Conservation (phyloP, 35 echinoderm and acorn worm species). For the Apostichopus parvimensis region DNA sequence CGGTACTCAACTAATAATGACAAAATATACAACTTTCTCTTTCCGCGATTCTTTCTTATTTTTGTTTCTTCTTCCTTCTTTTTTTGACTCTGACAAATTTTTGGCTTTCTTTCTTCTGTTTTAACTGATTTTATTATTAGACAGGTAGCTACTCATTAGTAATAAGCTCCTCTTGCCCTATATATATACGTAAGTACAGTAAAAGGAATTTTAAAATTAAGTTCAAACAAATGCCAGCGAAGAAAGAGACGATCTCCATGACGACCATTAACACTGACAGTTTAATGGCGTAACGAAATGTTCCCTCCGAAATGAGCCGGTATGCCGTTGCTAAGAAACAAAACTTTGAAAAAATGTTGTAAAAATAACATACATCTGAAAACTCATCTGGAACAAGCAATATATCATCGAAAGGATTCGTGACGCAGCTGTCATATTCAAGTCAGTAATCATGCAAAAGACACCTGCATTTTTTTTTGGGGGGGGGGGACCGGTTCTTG, state of each 20-base stretch:
- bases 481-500: no score
- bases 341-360: not conserved
- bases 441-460: not conserved
- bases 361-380: not conserved
- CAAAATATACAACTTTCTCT: no score
- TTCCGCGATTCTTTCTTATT: no score
- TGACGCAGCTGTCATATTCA: no score
- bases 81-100: no score
- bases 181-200: not conserved
- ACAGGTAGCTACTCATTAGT: no score
- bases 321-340: constrained; percentile 12
- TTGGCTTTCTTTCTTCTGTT: not conserved
- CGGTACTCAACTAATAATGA: no score
- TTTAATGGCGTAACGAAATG: not conserved
- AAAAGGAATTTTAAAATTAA: not conserved
- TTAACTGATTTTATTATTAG: no score
- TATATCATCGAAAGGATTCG: no score
- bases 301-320: not conserved
- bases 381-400: no score
- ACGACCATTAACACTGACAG: not conserved
- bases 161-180: no score
- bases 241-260: not conserved
- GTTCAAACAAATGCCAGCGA: not conserved
- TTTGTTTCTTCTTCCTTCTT: no score
- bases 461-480: not conserved